Evolutionary conservation across 2,888 invertebrate species (phyloP).

Genomic region (Drosophila paramelanica): DNA sequence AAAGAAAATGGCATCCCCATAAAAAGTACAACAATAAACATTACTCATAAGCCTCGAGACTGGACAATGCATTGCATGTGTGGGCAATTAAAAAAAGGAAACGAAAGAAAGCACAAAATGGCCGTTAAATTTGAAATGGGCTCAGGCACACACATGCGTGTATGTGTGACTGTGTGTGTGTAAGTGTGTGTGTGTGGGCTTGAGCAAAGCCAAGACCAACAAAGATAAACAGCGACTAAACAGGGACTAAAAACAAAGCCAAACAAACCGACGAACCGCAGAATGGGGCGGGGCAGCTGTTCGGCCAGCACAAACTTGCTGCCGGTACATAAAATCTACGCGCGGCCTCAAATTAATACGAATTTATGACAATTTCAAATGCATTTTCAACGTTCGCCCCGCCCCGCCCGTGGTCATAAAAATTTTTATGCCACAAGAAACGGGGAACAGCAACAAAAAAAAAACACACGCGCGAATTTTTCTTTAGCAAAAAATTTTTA

Average conservation of each 20-base stretch:
- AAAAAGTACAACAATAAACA: constrained; percentile 56
- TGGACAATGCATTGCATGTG: constrained; percentile 55
- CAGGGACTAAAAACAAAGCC: constrained; percentile 64
- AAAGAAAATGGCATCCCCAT: constrained; percentile 46
- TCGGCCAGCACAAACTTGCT: constrained; percentile 26
- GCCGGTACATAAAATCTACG: constrained; percentile 58
- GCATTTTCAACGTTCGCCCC: constrained; percentile 51
- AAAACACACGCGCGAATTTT: constrained; percentile 54
- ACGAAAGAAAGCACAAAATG: constrained; percentile 42
- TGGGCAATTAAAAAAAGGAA: constrained; percentile 58
- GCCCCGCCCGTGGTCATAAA: constrained; percentile 40
- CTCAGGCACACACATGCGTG: constrained; percentile 10
- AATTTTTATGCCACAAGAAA: constrained; percentile 48
- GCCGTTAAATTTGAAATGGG: constrained; percentile 67
- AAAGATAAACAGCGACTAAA: constrained; percentile 64
- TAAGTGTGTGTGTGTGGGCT: constrained; percentile 16
- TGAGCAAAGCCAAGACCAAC: constrained; percentile 34
- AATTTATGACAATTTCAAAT: constrained; percentile 71
- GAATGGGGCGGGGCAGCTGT: not conserved
- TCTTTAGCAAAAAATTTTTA: constrained; percentile 50
- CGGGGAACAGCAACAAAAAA: constrained; percentile 10
- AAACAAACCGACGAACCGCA: constrained; percentile 58
- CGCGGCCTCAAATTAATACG: constrained; percentile 66
- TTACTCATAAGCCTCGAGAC: constrained; percentile 51
- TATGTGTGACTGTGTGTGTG: constrained; percentile 6